Evolutionary conservation across 2,797 vertebrate genomes (phyloP).

Genomic region (Anableps anableps): DNA sequence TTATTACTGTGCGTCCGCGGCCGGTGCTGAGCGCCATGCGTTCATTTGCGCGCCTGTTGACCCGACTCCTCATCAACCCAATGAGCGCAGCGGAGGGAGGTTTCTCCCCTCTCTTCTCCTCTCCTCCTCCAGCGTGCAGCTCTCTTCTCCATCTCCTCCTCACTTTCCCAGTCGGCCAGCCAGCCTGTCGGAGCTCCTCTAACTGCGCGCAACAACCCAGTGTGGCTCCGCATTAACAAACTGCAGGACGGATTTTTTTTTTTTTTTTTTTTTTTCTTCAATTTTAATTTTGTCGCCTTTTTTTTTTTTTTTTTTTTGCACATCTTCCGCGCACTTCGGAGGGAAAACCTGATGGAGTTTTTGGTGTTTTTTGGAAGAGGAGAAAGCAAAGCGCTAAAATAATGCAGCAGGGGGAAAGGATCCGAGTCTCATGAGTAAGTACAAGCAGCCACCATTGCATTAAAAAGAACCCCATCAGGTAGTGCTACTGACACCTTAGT

Average conservation of each 20-base stretch:
- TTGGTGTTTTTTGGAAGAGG: constrained; percentile 39
- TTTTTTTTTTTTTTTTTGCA: neutral
- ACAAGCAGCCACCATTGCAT: constrained; percentile 28
- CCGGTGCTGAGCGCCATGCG: constrained; percentile 75
- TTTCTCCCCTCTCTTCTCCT: constrained; percentile 69
- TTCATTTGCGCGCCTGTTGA: constrained; percentile 89
- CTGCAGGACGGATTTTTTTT: constrained; percentile 63
- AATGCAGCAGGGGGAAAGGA: constrained; percentile 66
- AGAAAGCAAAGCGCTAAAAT: constrained; percentile 32
- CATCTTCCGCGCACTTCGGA: constrained; percentile 28
- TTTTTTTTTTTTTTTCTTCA: neutral
- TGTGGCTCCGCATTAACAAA: constrained; percentile 60
- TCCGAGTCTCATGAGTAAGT: constrained; percentile 77
- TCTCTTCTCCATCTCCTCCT: constrained; percentile 90
- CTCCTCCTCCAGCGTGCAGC: constrained; percentile 64
- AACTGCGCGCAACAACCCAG: constrained; percentile 56
- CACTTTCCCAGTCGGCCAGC: constrained; percentile 88
- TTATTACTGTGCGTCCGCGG: constrained; percentile 41
- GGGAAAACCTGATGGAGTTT: constrained; percentile 52
- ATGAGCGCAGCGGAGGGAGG: constrained; percentile 92
- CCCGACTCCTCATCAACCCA: constrained; percentile 93
- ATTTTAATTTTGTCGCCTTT: neutral
- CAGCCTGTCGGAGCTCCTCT: constrained; percentile 83
- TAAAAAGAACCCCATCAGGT: constrained; percentile 46
- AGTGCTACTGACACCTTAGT: neutral